phyloP scores from a whole-genome alignment of 2,113 vertebrate species.

The Sialia sialis region DNA sequence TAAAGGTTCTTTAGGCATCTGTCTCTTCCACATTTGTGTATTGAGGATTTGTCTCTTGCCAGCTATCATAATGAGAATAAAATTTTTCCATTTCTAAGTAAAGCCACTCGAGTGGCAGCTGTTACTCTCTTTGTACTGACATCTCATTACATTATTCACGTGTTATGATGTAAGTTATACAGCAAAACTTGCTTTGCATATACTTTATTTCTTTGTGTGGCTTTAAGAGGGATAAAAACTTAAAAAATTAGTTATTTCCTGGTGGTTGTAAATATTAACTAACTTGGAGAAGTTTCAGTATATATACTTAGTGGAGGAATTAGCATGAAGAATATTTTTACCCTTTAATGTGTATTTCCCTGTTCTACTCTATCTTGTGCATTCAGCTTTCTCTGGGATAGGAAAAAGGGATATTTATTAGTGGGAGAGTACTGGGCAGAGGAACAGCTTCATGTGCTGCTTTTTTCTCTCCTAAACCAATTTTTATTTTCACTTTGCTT shows the following conservation, averaged over 20 bases:
- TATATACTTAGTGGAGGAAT: background rate
- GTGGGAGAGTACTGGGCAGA: background rate
- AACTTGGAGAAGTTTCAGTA: background rate
- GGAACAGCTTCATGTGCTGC: background rate
- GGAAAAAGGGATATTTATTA: background rate
- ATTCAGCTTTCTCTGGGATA: background rate
- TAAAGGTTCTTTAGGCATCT: background rate
- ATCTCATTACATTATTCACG: background rate
- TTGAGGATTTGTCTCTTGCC: background rate
- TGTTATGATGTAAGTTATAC: background rate
- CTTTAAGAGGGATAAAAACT: background rate
- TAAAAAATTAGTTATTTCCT: background rate
- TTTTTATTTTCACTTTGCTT: constrained; percentile 58
- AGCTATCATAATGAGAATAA: background rate
- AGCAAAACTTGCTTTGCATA: background rate
- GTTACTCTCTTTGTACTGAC: background rate
- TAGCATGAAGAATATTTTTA: background rate
- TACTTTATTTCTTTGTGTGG: background rate
- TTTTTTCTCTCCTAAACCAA: background rate
- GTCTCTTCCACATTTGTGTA: background rate
- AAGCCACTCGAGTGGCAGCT: background rate
- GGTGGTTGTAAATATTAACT: background rate
- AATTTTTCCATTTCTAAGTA: background rate
- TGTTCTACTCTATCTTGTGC: background rate
- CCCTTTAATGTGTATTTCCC: background rate